These are phyloP conservation scores for Bucco capensis DNA, from an alignment of 2,113 vertebrate genomes.

Conservation along the genomic window DNA sequence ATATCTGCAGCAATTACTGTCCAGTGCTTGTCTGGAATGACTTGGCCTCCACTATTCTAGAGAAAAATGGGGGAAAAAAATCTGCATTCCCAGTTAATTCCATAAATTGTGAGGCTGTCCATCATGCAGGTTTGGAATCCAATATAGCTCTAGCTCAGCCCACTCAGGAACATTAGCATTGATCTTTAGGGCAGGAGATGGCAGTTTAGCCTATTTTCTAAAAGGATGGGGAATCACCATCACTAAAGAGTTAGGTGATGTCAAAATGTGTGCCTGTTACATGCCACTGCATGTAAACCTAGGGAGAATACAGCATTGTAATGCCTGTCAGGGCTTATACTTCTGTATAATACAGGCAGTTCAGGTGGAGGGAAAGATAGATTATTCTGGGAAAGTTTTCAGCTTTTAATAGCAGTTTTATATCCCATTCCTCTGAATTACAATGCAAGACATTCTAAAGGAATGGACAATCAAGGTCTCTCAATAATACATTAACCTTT, in stretches of 20 bases:
- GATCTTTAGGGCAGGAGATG: background rate
- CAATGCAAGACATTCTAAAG: background rate
- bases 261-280: background rate
- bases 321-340: background rate
- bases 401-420: slow-evolving; percentile 18
- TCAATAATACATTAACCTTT: slow-evolving; percentile 55
- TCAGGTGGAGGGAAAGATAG: background rate
- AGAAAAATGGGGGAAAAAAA: background rate
- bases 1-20: background rate
- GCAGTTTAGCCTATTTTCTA: background rate
- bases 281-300: background rate
- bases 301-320: background rate
- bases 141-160: background rate
- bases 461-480: background rate
- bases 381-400: background rate
- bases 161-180: background rate
- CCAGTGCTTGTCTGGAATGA: background rate
- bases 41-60: background rate
- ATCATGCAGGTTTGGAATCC: background rate
- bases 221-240: background rate
- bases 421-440: slow-evolving; percentile 14
- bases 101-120: background rate
- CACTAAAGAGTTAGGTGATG: background rate
- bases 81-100: background rate
- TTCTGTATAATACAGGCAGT: background rate